A percentile compares a stretch with the other conserved stretches of the same genome.
These are phyloP conservation scores for Triplophysa siluroides DNA, from an alignment of 2,113 vertebrate species.

Conservation along the genomic window DNA sequence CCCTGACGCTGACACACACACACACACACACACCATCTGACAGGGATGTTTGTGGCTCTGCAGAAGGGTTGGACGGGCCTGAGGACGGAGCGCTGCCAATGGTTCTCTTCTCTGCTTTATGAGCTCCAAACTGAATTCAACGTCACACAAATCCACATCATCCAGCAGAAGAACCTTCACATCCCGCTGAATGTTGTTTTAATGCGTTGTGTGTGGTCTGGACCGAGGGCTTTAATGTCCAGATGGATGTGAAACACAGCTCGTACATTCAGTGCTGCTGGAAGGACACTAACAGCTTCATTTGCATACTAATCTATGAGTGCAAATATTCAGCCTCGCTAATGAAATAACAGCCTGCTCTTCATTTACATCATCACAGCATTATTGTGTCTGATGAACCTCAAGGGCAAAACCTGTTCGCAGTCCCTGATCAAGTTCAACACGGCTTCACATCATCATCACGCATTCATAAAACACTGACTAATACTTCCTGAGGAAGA, in stretches of 20 bases:
- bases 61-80: neutral
- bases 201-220: neutral
- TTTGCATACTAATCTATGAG: constrained; percentile 78
- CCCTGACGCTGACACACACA: constrained; percentile 5
- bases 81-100: neutral
- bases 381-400: constrained; percentile 79
- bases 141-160: neutral
- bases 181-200: neutral
- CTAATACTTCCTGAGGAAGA: neutral
- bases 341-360: constrained; percentile 78
- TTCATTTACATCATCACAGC: constrained; percentile 83
- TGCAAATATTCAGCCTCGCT: constrained; percentile 71
- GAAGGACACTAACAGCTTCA: constrained; percentile 58
- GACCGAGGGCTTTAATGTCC: constrained; percentile 28
- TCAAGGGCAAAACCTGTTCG: constrained; percentile 72
- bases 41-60: neutral
- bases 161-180: neutral
- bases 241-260: constrained; percentile 50
- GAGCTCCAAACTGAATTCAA: neutral
- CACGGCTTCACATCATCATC: constrained; percentile 53
- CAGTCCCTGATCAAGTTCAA: constrained; percentile 40
- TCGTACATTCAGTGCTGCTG: constrained; percentile 51
- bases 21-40: constrained; percentile 47
- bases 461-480: constrained; percentile 41
- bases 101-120: neutral